Percentiles rank a stretch among this genome's conserved stretches.
These are phyloP conservation scores for Callinectes sapidus DNA, from an alignment of 2,888 invertebrate species.

Conservation along the genomic window DNA sequence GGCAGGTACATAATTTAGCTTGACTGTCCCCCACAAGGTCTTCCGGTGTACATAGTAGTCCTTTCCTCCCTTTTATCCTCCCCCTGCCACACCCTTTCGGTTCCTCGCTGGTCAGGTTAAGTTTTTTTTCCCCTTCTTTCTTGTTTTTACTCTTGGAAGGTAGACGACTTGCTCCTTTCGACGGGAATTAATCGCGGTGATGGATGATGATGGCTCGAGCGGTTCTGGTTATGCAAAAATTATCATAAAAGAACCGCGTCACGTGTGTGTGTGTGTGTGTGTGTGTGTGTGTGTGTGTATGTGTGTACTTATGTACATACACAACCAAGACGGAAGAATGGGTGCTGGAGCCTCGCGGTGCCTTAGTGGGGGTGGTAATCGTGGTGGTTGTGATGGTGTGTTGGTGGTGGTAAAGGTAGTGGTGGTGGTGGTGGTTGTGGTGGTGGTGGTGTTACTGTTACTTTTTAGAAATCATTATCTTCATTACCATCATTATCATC, in stretches of 20 bases:
- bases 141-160: slow-evolving; percentile 18
- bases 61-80: not conserved
- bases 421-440: not conserved
- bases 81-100: not conserved
- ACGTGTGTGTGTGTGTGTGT: not conserved
- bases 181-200: not conserved
- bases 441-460: not conserved
- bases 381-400: not conserved
- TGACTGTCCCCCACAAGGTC: not conserved
- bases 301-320: not conserved
- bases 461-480: not conserved
- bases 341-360: not conserved
- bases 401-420: not conserved
- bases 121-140: not conserved
- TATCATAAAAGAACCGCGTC: not conserved
- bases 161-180: not conserved
- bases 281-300: not conserved
- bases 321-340: not conserved
- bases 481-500: not conserved
- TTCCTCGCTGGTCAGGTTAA: not conserved
- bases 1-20: not conserved
- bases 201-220: slow-evolving; percentile 16
- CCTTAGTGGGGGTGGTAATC: no score
- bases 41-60: not conserved
- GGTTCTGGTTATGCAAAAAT: slow-evolving; percentile 4